Percentiles rank a stretch among this genome's conserved stretches.
Conservation (phyloP, 2,888 invertebrate genomes). For the Drosophila colorata region DNA sequence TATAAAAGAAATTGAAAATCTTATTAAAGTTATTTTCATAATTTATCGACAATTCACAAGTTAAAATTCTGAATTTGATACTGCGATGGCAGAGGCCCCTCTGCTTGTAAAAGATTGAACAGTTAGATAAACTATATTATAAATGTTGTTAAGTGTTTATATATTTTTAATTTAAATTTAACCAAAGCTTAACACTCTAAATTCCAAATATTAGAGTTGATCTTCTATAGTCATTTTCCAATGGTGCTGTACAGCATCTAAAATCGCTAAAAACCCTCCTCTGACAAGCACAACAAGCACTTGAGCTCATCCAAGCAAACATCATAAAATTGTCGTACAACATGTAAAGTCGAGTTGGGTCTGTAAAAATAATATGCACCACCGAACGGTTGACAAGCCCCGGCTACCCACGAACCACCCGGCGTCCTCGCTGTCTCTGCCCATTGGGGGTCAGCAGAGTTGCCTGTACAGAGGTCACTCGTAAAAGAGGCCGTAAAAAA, state of each 20-base stretch:
- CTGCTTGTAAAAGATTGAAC: too few species aligned
- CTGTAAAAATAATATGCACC: constrained; percentile 33
- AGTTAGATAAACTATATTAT: too few species aligned
- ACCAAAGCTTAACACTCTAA: too few species aligned
- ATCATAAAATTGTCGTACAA: constrained; percentile 56
- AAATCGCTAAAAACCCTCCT: constrained; percentile 25
- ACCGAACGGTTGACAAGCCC: constrained; percentile 29
- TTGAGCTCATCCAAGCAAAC: constrained; percentile 47
- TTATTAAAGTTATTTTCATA: too few species aligned
- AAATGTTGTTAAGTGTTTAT: too few species aligned
- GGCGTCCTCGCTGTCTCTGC: constrained; percentile 6
- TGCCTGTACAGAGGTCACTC: constrained; percentile 63
- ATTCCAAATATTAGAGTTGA: neutral
- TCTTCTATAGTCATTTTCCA: neutral
- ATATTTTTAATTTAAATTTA: too few species aligned
- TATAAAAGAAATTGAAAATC: too few species aligned
- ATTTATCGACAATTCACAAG: too few species aligned
- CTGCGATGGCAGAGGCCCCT: too few species aligned
- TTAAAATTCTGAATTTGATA: too few species aligned
- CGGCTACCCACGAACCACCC: constrained; percentile 25
- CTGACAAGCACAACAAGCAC: constrained; percentile 36
- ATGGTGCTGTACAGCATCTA: constrained; percentile 29
- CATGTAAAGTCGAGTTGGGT: constrained; percentile 26
- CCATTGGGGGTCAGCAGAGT: constrained; percentile 67
- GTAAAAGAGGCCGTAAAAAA: constrained; percentile 59